Evolutionary conservation across 2,113 vertebrate species (phyloP).

Genomic region (Sterrhoptilus dennistouni): DNA sequence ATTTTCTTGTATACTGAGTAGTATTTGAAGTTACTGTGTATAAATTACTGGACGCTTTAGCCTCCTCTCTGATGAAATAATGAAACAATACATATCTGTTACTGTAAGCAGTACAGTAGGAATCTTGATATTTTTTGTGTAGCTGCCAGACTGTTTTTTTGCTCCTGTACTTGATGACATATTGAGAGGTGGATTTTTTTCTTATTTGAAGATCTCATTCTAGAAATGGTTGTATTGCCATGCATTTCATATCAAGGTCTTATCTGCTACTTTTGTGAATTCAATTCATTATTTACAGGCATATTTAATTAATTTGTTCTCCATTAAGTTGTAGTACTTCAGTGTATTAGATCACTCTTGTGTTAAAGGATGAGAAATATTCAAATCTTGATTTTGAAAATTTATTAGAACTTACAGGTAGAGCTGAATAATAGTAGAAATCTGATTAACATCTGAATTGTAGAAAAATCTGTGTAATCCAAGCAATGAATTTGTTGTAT

Average conservation of each 20-base stretch:
- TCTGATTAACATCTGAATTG: neutral
- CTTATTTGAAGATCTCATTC: neutral
- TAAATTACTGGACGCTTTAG: neutral
- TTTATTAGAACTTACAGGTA: neutral
- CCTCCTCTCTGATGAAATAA: neutral
- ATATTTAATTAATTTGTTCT: neutral
- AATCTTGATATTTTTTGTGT: neutral
- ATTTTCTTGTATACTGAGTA: neutral
- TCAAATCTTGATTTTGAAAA: neutral
- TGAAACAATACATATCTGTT: neutral
- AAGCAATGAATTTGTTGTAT: neutral
- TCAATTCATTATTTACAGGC: neutral
- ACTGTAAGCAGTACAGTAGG: neutral
- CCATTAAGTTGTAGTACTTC: neutral
- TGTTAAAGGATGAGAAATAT: neutral
- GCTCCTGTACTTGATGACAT: neutral
- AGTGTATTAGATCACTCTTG: neutral
- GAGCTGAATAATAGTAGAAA: neutral
- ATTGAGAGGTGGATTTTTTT: neutral
- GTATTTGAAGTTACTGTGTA: neutral
- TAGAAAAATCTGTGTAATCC: neutral
- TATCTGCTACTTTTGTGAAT: neutral
- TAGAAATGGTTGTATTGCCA: neutral
- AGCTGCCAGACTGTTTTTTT: neutral
- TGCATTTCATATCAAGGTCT: neutral